These are phyloP conservation scores for Enteromius trimaculatus DNA, from an alignment of 2,797 vertebrate genomes.

Conservation along the genomic window DNA sequence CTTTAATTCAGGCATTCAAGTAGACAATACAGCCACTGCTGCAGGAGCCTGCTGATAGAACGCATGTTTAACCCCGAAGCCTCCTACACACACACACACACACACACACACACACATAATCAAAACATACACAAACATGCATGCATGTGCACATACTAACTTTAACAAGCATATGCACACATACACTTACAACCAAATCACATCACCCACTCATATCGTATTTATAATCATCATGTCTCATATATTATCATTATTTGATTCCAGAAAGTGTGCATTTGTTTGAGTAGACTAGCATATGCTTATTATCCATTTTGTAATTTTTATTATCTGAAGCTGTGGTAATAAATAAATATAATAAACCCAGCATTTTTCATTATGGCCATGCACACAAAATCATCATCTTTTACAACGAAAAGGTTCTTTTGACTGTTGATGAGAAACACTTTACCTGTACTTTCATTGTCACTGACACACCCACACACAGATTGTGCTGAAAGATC, in stretches of 20 bases:
- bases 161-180: too few species aligned
- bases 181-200: not conserved
- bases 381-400: not conserved
- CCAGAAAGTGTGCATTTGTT: slow-evolving; percentile 2
- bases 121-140: slow-evolving; percentile 9
- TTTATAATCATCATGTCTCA: not conserved
- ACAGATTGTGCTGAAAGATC: slow-evolving; percentile 21
- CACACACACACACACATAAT: not conserved
- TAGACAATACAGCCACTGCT: slow-evolving; percentile 38
- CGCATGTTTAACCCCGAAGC: slow-evolving; percentile 40
- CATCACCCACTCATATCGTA: not conserved
- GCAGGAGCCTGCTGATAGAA: slow-evolving; percentile 55
- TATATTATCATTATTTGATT: not conserved
- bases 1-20: slow-evolving; percentile 56
- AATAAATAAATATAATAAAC: slow-evolving; percentile 1
- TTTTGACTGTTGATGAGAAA: slow-evolving; percentile 11
- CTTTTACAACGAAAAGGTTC: not conserved
- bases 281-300: not conserved
- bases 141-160: not conserved
- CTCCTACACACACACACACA: not conserved
- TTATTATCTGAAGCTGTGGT: not conserved
- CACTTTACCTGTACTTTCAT: slow-evolving; percentile 8
- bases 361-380: not conserved
- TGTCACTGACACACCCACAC: not conserved
- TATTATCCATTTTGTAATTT: not conserved